These are phyloP conservation scores for Cheilosia vernalis DNA, from an alignment of 2,888 invertebrate genomes.

Conservation along the genomic window DNA sequence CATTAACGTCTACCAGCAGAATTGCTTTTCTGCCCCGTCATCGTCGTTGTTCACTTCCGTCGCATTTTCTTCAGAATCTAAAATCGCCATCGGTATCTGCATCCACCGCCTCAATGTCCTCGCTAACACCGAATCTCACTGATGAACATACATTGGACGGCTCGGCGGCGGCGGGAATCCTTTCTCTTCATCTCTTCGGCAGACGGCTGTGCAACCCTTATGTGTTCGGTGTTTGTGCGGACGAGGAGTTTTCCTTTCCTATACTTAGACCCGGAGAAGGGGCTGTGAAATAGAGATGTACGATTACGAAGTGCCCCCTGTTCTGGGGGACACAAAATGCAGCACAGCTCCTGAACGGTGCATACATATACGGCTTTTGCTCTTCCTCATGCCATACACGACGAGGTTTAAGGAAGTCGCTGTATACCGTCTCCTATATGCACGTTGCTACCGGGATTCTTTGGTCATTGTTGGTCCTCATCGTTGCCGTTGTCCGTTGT, in stretches of 20 bases:
- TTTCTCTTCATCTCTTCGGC: slow-evolving; percentile 27
- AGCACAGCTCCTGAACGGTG: slow-evolving; percentile 56
- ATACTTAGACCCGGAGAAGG: slow-evolving; percentile 5
- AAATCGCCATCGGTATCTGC: slow-evolving; percentile 59
- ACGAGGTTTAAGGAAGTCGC: slow-evolving; percentile 54
- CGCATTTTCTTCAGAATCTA: slow-evolving; percentile 65
- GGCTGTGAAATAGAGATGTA: slow-evolving; percentile 60
- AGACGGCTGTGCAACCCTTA: slow-evolving; percentile 6
- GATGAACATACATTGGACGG: slow-evolving; percentile 64
- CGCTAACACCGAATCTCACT: slow-evolving; percentile 36
- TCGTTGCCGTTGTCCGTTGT: slow-evolving; percentile 51
- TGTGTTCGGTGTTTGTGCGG: slow-evolving; percentile 36
- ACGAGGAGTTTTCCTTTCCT: slow-evolving; percentile 59
- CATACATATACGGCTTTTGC: slow-evolving; percentile 56
- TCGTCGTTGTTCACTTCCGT: slow-evolving; percentile 65
- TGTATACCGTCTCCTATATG: slow-evolving; percentile 54
- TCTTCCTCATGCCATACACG: slow-evolving; percentile 38
- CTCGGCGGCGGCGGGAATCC: slow-evolving; percentile 38
- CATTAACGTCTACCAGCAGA: slow-evolving; percentile 54
- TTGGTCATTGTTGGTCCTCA: slow-evolving; percentile 39
- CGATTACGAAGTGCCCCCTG: slow-evolving; percentile 46
- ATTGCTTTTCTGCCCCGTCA: slow-evolving; percentile 57
- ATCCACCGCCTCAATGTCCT: slow-evolving; percentile 35
- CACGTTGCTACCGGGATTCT: slow-evolving; percentile 36
- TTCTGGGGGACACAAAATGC: slow-evolving; percentile 65